phyloP scores from a whole-genome alignment of 2,888 invertebrate species.

The Caenorhabditis imperialis region DNA sequence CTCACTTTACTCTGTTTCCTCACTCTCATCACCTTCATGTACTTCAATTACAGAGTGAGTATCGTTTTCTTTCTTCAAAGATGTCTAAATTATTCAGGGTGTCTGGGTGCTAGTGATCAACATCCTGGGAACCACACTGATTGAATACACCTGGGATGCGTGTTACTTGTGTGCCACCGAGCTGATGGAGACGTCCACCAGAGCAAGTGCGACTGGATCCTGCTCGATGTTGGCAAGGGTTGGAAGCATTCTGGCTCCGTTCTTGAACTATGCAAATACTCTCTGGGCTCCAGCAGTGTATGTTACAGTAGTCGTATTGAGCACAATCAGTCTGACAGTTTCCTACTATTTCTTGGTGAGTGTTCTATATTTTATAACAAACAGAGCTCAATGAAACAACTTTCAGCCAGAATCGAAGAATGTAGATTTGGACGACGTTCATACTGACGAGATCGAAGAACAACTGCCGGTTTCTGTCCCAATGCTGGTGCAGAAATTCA shows the following conservation, averaged over 20 bases:
- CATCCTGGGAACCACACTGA: constrained; percentile 67
- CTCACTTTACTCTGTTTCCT: constrained; percentile 64
- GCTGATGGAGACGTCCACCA: constrained; percentile 67
- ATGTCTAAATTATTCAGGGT: constrained; percentile 47
- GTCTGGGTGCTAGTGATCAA: constrained; percentile 62
- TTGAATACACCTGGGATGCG: constrained; percentile 75
- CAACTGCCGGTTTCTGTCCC: constrained; percentile 3
- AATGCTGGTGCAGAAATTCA: constrained; percentile 4
- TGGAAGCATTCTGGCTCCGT: constrained; percentile 69
- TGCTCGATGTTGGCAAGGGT: constrained; percentile 71
- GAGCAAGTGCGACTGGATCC: constrained; percentile 66
- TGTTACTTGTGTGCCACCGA: constrained; percentile 72
- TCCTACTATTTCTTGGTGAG: constrained; percentile 58
- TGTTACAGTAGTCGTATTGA: constrained; percentile 64
- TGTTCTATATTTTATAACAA: too few relatives aligned
- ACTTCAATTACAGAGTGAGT: constrained; percentile 49
- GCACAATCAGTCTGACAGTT: constrained; percentile 61
- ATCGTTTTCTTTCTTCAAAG: background rate
- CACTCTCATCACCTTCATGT: constrained; percentile 51
- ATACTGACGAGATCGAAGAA: constrained; percentile 10
- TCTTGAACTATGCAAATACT: constrained; percentile 62
- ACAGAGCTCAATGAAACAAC: too few relatives aligned
- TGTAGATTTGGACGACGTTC: constrained; percentile 31
- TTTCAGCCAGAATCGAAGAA: constrained; percentile 42
- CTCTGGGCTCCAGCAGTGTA: constrained; percentile 69